Evolutionary conservation across 2,113 vertebrate genomes (phyloP).

Genomic region (Capreolus pygargus): DNA sequence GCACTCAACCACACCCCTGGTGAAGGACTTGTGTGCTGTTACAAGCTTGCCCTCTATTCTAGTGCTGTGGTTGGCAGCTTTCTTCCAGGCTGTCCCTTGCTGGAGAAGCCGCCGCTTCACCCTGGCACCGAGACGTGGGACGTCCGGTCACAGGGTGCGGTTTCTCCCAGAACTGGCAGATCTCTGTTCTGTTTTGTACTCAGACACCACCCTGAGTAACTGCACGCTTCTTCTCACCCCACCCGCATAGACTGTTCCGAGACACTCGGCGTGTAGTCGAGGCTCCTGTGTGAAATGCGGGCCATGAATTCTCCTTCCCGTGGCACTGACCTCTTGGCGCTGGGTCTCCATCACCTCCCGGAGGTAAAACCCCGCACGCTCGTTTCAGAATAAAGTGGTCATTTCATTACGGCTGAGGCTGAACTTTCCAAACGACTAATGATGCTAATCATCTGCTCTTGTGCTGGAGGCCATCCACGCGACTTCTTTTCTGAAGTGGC

Average conservation of each 20-base stretch:
- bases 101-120: accelerated
- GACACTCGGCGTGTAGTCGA: neutral
- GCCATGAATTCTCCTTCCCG: neutral
- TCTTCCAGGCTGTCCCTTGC: accelerated
- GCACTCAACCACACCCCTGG: accelerated
- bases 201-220: neutral
- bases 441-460: accelerated
- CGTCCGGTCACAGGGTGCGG: neutral
- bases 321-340: accelerated
- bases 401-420: neutral
- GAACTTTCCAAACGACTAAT: neutral
- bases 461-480: accelerated
- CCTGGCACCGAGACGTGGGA: accelerated
- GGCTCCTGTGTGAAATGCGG: too few species aligned
- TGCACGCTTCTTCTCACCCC: neutral
- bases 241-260: accelerated
- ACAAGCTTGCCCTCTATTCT: neutral
- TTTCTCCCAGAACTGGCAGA: neutral
- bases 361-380: neutral
- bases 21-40: accelerated
- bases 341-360: neutral
- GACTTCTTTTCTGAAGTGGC: neutral
- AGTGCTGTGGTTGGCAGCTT: accelerated
- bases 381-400: neutral
- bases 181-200: too few species aligned